phyloP scores from a whole-genome alignment of 2,113 vertebrate genomes.

The Tor tambroides region DNA sequence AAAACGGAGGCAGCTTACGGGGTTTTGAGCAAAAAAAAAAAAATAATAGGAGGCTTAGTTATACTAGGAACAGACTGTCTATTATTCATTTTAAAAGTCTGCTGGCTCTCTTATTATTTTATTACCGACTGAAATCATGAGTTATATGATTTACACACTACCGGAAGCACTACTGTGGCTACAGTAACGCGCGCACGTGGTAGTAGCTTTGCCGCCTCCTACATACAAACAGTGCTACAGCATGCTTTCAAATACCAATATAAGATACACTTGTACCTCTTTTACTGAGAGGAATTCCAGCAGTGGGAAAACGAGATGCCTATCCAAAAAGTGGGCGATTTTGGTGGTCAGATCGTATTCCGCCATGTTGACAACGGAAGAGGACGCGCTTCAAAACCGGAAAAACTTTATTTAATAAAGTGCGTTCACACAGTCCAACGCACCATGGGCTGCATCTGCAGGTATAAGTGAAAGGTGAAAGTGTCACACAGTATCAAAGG shows the following conservation, averaged over 20 bases:
- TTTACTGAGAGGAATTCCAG: conserved; percentile 96
- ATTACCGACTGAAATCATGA: background rate
- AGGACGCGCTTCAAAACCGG: conserved; percentile 48
- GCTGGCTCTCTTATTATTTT: background rate
- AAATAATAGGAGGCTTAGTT: background rate
- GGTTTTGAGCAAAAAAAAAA: background rate
- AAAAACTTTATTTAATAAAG: conserved; percentile 52
- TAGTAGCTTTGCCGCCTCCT: no score
- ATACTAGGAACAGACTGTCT: background rate
- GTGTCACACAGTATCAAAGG: background rate
- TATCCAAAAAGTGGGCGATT: conserved; percentile 95
- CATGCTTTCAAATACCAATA: background rate
- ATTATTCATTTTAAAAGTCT: background rate
- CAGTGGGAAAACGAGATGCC: conserved; percentile 92
- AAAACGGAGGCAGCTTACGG: no score
- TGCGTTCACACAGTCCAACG: background rate
- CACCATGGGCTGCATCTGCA: background rate
- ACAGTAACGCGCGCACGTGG: conserved; percentile 39
- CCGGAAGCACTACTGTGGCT: background rate
- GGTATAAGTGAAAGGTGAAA: background rate
- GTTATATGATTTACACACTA: background rate
- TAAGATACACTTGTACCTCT: conserved; percentile 76
- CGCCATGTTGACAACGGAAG: conserved; percentile 83
- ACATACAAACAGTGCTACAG: background rate
- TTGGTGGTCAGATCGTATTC: conserved; percentile 94